Percentiles rank a stretch among this genome's conserved stretches.
These are phyloP conservation scores for Lasius platythorax DNA, from an alignment of 2,888 invertebrate species.

Conservation along the genomic window DNA sequence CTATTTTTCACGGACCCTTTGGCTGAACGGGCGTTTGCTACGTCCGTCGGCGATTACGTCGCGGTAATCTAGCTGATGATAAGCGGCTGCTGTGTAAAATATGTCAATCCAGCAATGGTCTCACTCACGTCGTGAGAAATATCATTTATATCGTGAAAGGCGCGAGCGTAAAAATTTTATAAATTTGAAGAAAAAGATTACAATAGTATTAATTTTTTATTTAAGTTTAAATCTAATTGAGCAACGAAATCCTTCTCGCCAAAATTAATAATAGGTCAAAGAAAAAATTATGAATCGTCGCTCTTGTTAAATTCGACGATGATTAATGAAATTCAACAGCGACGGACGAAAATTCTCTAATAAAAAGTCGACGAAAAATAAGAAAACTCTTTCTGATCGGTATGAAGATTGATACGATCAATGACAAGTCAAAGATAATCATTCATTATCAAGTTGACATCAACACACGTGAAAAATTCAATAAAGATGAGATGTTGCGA, in stretches of 20 bases:
- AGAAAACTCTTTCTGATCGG: neutral
- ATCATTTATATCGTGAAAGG: slow-evolving; percentile 35
- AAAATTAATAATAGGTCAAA: slow-evolving; percentile 5
- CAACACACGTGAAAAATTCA: neutral
- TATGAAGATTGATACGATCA: slow-evolving; percentile 16
- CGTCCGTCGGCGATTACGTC: slow-evolving; percentile 14
- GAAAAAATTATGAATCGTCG: slow-evolving; percentile 6
- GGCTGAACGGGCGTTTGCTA: neutral
- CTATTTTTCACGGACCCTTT: slow-evolving; percentile 49
- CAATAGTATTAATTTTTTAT: neutral
- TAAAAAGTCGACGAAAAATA: slow-evolving; percentile 6
- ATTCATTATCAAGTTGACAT: neutral
- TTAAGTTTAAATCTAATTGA: neutral
- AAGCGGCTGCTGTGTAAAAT: slow-evolving; percentile 44
- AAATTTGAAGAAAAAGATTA: neutral
- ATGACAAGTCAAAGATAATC: slow-evolving; percentile 20
- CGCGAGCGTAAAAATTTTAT: neutral
- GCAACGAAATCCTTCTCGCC: neutral
- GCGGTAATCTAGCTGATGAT: slow-evolving; percentile 46
- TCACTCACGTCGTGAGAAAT: neutral
- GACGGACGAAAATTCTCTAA: slow-evolving; percentile 11
- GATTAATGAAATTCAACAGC: slow-evolving; percentile 22
- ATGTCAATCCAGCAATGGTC: slow-evolving; percentile 41
- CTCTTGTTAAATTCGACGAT: slow-evolving; percentile 12
- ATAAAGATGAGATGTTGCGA: neutral